Percentiles rank a stretch among this genome's conserved stretches.
phyloP scores from a whole-genome alignment of 2,888 invertebrate genomes.

The Eucera pruinosa region DNA sequence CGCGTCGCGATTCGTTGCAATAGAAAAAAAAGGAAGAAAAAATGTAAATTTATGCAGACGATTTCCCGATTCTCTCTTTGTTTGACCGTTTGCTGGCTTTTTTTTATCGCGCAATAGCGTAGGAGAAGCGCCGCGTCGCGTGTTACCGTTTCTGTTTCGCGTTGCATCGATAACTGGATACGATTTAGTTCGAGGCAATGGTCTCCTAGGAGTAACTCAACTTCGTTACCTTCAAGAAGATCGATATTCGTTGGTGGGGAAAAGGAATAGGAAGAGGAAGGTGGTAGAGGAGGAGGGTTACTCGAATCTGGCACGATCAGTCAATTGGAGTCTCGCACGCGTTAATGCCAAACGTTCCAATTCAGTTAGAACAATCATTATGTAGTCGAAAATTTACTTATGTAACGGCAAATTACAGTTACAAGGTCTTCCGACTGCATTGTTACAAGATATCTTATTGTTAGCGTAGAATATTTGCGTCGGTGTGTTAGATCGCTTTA shows the following conservation, averaged over 20 bases:
- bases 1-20: neutral
- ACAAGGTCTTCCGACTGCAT: too few relatives aligned
- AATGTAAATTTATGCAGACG: too few relatives aligned
- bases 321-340: neutral
- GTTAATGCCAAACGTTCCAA: too few relatives aligned
- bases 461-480: too few relatives aligned
- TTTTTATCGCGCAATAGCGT: neutral
- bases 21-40: too few relatives aligned
- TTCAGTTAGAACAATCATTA: too few relatives aligned
- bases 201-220: conserved; percentile 64
- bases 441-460: too few relatives aligned
- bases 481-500: too few relatives aligned
- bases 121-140: neutral
- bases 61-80: neutral
- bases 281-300: neutral
- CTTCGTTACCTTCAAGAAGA: conserved; percentile 55
- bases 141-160: conserved; percentile 45
- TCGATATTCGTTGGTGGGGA: conserved; percentile 53
- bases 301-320: neutral
- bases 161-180: conserved; percentile 62
- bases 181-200: conserved; percentile 53
- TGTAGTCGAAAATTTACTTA: too few relatives aligned
- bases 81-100: neutral
- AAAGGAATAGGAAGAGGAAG: conserved; percentile 13
- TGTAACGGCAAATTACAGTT: too few relatives aligned